Conservation (phyloP, 1,140 invertebrate species). For the Drosophila triauraria region DNA sequence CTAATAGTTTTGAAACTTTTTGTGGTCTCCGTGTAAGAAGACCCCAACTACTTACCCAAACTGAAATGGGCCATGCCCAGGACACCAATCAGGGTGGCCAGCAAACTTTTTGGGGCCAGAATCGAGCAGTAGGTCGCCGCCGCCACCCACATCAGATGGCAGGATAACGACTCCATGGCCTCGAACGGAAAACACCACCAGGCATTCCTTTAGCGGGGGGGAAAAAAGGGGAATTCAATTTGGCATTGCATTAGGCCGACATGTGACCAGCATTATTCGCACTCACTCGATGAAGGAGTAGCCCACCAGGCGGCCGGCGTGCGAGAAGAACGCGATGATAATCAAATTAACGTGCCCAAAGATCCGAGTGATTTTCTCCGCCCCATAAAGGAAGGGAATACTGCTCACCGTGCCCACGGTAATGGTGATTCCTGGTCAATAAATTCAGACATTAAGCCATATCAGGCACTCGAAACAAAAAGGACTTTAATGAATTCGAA, state of each 20-base stretch:
- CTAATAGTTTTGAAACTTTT: too few species aligned
- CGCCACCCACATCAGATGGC: conserved; percentile 95
- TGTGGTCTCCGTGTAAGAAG: background rate
- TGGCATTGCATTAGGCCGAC: conserved; percentile 60
- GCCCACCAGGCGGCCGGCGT: conserved; percentile 91
- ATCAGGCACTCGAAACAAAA: background rate
- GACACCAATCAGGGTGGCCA: conserved; percentile 93
- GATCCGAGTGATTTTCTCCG: conserved; percentile 92
- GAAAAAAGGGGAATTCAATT: conserved; percentile 23
- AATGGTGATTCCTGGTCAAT: conserved; percentile 89
- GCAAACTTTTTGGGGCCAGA: conserved; percentile 91
- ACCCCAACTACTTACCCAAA: conserved; percentile 87
- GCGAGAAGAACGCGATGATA: conserved; percentile 92
- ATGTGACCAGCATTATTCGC: conserved; percentile 31
- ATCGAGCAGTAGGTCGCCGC: conserved; percentile 93
- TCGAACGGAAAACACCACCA: conserved; percentile 95
- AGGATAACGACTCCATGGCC: conserved; percentile 93
- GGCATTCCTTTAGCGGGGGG: conserved; percentile 88
- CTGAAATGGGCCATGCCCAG: conserved; percentile 93
- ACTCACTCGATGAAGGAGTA: conserved; percentile 94
- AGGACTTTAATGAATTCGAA: too few species aligned
- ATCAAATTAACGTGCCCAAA: conserved; percentile 93
- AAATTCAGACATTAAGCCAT: background rate
- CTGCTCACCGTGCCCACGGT: conserved; percentile 92
- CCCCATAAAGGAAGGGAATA: conserved; percentile 92